Conservation (phyloP, 2,888 invertebrate species). For the Acanthosepion lycidas region DNA sequence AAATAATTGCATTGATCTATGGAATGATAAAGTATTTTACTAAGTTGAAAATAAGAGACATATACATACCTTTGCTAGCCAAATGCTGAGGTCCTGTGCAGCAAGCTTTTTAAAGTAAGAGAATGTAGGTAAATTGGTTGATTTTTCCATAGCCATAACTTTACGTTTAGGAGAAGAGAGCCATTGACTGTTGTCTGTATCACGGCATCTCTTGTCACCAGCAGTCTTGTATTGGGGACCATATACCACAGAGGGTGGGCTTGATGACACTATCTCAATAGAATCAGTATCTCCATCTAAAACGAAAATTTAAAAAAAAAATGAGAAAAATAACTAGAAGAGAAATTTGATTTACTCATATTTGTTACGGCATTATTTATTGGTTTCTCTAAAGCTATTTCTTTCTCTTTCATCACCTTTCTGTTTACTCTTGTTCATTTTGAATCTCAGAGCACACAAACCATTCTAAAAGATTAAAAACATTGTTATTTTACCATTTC, state of each 20-base stretch:
- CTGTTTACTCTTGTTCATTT: too few relatives aligned
- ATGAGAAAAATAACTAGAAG: background rate
- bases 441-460: too few relatives aligned
- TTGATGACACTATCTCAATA: slow-evolving; percentile 35
- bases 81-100: background rate
- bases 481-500: too few relatives aligned
- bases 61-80: slow-evolving; percentile 36
- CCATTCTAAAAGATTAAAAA: too few relatives aligned
- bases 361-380: too few relatives aligned
- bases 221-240: background rate
- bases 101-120: slow-evolving; percentile 41
- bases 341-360: too few relatives aligned
- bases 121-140: slow-evolving; percentile 23
- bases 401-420: too few relatives aligned
- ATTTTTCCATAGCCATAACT: background rate
- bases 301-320: background rate
- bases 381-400: too few relatives aligned
- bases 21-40: background rate
- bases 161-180: slow-evolving; percentile 34
- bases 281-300: slow-evolving; percentile 40
- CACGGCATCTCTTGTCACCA: slow-evolving; percentile 35
- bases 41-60: background rate
- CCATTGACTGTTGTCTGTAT: slow-evolving; percentile 34
- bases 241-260: background rate
- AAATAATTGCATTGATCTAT: background rate